Base-by-base conservation (phyloP, 2,888 invertebrate species). In the Ophion slaviceki region DNA sequence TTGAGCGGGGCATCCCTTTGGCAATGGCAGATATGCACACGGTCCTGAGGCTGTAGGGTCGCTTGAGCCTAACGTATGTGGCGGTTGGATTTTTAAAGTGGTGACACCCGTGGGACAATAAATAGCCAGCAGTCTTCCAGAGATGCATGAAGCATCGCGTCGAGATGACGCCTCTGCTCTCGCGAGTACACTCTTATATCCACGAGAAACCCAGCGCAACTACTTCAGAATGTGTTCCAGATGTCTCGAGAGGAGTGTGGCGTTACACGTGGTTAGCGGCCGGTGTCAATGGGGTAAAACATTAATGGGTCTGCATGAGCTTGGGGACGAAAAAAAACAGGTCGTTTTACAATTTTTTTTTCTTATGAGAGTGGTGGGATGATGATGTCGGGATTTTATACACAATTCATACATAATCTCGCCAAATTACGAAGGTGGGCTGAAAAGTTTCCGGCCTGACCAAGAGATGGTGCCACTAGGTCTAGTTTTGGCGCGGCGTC, bases 21-120 rank as follows among this genome's bases (percentile, higher is more conserved):
- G 53, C 53, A 14, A 53, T 2, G 53, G 11, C 2, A 17, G 53
- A 53, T 4, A 14, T 14, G 53, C 53, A 17, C 17, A 11, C 53
- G 17, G 11, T 10, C 20, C 20, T 7, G 24, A 45, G 68, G 45
- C 20, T 10, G 17, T 10, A 2, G 1, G 28, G 71, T 17, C 28
- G 17, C 53, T 74, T 11, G 74, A 74, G 72, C 36, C 40, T 40
- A 40, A 59, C n/a, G n/a, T 20, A 7, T 36, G 72, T 74, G 59
- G 45, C 61, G n/a, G 74, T 61, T 24, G 59, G 64, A 76, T 47
- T 86, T 84, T 84, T 82, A 70, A 84, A 86, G 79, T 79, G 70
- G 84, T 76, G 53, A 36, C 59, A 70, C 78, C 59, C 36, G 5
- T 24, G 79, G 79, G 78, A 76, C 61, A 81, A 82, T 80, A 79